Base-by-base conservation (phyloP, 37 sponge, comb jelly and placozoan genomes). In the Eunapius fragilis region DNA sequence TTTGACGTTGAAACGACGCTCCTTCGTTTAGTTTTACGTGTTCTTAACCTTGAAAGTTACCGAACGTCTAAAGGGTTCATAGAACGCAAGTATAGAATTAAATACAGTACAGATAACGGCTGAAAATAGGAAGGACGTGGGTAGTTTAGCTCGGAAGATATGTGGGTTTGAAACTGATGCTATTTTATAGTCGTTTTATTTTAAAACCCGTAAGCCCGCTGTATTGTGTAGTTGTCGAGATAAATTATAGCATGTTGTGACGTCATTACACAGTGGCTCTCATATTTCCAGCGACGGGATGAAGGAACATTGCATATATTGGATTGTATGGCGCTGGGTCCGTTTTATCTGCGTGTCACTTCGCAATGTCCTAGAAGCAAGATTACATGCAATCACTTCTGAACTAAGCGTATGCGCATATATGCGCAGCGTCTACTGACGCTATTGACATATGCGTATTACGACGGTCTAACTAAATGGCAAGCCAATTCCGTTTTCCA, bases 401-500 rank as follows among this genome's bases (percentile, higher is more conserved):
- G 17, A 58, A 58, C 6, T 41, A 41, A 9, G 41, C 6, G 6
- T 41, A 41, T 41, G 41, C 3, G 41, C 41, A n/a, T n/a, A n/a
- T n/a, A n/a, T 41, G 41, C 22, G 58, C 58, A 58, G 58, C 58
- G 58, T 58, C 22, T 11, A 19, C n/a, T 1, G 58, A 58, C 58
- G 58, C 58, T 58, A 17, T 45, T 9, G 47, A 9, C 4, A 4
- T 58, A 10, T 11, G 58, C 22, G 6, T 10, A 58, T 58, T 58
- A 19, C 14, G 1, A 58, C 9, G 4, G 9, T 45, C 47, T 45
- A 11, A 9, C 47, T 11, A 11, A 17, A 58, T 58, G 58, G 58
- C 58, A 58, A 17, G 58, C 14, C 58, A 58, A 1, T 58, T 19
- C 22, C 58, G 58, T 11, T 58, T 90, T 70, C 86, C 90, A 27